Evolutionary conservation across 1,140 invertebrate species (phyloP).

Genomic region (Ceratina japonica): DNA sequence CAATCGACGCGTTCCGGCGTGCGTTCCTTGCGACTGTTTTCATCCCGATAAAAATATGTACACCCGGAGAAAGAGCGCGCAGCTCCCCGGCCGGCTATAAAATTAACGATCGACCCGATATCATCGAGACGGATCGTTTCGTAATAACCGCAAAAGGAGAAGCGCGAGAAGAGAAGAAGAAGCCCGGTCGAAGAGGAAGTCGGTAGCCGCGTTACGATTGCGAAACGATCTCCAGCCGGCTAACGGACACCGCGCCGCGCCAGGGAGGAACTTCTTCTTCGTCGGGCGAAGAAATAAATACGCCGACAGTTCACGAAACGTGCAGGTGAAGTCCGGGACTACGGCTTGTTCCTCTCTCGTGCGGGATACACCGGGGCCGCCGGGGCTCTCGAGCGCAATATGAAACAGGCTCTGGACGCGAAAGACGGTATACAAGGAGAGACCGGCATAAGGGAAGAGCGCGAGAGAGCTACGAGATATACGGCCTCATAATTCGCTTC

Average conservation of each 20-base stretch:
- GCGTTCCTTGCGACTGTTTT: neutral
- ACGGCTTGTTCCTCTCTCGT: neutral
- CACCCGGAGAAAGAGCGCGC: too few relatives aligned
- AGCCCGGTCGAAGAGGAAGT: neutral
- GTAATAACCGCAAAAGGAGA: conserved; percentile 26
- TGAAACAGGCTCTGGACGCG: neutral
- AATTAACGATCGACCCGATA: conserved; percentile 23
- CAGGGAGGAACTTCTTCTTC: conserved; percentile 9
- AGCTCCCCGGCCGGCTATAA: neutral
- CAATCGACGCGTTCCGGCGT: neutral
- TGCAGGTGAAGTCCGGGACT: conserved; percentile 27
- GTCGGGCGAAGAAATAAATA: conserved; percentile 52
- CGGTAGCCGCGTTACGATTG: conserved; percentile 28
- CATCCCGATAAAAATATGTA: neutral
- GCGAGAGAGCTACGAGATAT: conserved; percentile 47
- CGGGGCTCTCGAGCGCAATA: conserved; percentile 2
- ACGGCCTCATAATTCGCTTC: conserved; percentile 70
- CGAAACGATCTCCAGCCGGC: neutral
- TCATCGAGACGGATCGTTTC: conserved; percentile 30
- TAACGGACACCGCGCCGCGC: neutral
- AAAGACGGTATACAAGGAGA: conserved; percentile 12
- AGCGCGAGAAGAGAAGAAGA: neutral
- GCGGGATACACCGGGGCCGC: too few relatives aligned
- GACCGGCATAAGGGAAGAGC: conserved; percentile 4
- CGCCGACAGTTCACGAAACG: conserved; percentile 60